Base-by-base conservation (phyloP, 1,140 invertebrate genomes). In the Asbolus verrucosus region DNA sequence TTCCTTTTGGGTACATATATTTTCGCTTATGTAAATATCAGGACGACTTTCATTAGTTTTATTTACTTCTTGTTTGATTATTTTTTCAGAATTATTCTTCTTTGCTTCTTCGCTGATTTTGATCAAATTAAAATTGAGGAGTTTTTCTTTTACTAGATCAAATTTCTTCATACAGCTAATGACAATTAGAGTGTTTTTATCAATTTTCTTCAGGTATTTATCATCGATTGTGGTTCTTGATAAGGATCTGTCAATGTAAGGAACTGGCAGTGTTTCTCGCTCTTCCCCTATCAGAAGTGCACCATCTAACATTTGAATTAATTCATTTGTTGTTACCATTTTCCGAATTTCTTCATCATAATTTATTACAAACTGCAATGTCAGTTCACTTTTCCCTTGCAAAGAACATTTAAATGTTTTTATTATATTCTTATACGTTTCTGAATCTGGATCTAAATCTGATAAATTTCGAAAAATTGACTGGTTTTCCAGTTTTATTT, bases 401-500 rank as follows among this genome's bases (percentile, higher is more conserved):
- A 54, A n/a, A 14, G 21, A 54, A 24, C 46, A 54, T 4, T 0
- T 24, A 27, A 54, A 54, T 13, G 9, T 27, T 2, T 5, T 24
- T 24, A 27, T n/a, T 11, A 54, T 54, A 9, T 54, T 27, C 27
- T 54, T 1, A 27, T 13, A 54, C 6, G 27, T 11, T 27, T 54
- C 46, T 8, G 46, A 54, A 3, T 3, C n/a, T n/a, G 21, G 21
- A 27, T 54, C 21, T 21, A 54, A 54, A 24, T 54, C 21, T 54
- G 46, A 54, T 27, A 54, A 46, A 16, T 16, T 46, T 46, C 9
- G 2, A n/a, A 46, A 21, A 18, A 46, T 1, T 8, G 13, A 16
- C 1, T 2, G 6, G 3, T 9, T 1, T 9, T 46, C 16, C n/a
- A 46, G 5, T 8, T 27, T 3, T 46, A 5, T 46, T 6, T 8